A percentile compares a stretch with the other conserved stretches of the same genome.
Evolutionary conservation across 2,113 vertebrate genomes (phyloP).

Genomic region (Sclerurus mexicanus): DNA sequence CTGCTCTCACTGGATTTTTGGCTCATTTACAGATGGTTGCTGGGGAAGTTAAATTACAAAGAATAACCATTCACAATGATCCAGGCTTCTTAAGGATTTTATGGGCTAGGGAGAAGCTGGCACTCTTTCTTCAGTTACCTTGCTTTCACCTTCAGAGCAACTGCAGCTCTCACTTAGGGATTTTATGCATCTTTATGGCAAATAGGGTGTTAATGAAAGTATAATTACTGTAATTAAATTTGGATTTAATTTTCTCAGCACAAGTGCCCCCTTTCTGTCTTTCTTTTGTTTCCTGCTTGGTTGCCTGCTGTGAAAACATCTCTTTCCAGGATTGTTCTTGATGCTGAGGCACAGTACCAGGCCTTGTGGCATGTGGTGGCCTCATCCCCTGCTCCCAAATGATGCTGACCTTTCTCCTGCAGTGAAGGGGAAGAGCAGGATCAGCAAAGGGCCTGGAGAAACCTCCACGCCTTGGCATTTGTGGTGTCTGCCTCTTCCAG

Average conservation of each 20-base stretch:
- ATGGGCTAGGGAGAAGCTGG: neutral
- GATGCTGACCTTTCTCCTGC: neutral
- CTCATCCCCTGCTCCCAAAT: neutral
- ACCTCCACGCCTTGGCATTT: neutral
- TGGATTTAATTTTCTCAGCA: conserved; percentile 25
- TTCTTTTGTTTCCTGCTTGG: conserved; percentile 5
- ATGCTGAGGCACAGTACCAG: neutral
- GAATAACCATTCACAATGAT: neutral
- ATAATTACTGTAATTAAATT: conserved; percentile 31
- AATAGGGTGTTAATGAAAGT: conserved; percentile 10
- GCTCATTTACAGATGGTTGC: neutral
- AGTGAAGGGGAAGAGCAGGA: neutral
- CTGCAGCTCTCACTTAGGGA: neutral
- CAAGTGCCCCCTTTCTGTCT: conserved; percentile 13
- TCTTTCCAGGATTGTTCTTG: neutral
- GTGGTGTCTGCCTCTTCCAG: neutral
- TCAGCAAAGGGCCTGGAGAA: neutral
- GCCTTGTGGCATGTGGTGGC: neutral
- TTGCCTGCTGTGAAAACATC: conserved; percentile 10
- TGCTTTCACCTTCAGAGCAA: neutral
- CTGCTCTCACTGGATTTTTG: neutral
- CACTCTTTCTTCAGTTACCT: neutral
- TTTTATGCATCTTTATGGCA: neutral
- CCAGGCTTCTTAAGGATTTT: neutral
- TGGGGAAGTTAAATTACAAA: neutral